Base-by-base conservation (phyloP, 2,888 invertebrate species). In the Mycalesis mineus region DNA sequence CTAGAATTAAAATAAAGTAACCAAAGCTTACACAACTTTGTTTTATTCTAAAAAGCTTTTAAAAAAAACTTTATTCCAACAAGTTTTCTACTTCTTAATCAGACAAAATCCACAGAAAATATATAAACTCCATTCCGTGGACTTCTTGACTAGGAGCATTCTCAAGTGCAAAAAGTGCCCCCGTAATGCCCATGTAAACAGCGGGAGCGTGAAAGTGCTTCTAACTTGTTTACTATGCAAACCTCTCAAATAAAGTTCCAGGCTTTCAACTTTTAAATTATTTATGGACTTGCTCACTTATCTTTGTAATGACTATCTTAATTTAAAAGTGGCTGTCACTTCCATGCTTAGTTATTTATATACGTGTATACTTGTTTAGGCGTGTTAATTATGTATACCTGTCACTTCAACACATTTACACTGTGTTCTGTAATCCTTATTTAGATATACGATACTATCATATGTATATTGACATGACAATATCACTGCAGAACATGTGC, bases 221-320 rank as follows among this genome's bases (percentile, higher is more conserved):
- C 44, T 55, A 58, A 57, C 60, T 60, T 62, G 57, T 62, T 62
- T 60, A 60, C 60, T 45, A 57, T 49, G 48, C 57, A 52, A 58
- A 62, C 57, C 62, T 54, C 49, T 60, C 57, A 60, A 60, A 58
- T 62, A 62, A 49, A 62, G 49, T 60, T 57, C 15, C 55, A 57
- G 41, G 42, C 57, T 62, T 57, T 45, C 54, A 60, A 49, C 55
- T 60, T 52, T 52, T 52, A 42, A 52, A 52, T 52, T 39, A 52
- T 42, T 52, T 52, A 52, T 41, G 42, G 42, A 42, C 52, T 41
- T 42, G 31, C 42, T 17, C 42, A 52, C 52, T 52, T 52, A 42
- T 42, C 40, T 41, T 41, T 41, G 40, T 41, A 17, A 51, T 51
- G 40, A 52, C 33, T 33, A 33, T 49, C 22, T 49, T 39, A 22